These are phyloP conservation scores for Dermochelys coriacea DNA, from an alignment of 2,797 vertebrate genomes.

Conservation along the genomic window DNA sequence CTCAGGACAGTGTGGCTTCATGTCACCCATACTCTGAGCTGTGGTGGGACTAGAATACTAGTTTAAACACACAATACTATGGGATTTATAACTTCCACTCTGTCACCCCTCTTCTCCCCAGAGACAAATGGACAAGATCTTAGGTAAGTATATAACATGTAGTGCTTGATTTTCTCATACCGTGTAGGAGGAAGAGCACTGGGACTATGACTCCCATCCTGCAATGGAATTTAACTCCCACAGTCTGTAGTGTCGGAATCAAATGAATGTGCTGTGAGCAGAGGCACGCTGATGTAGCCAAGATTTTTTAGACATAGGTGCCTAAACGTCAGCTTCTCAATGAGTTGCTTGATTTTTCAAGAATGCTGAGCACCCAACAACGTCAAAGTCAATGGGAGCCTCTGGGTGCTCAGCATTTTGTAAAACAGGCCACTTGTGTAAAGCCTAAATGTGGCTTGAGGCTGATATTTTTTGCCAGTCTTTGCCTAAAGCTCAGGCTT, in stretches of 20 bases:
- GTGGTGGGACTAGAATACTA: background rate
- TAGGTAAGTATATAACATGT: fast-evolving
- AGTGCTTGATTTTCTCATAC: fast-evolving
- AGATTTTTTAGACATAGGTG: background rate
- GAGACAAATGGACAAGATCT: fast-evolving
- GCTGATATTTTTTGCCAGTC: background rate
- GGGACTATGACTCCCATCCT: fast-evolving
- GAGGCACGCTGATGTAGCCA: background rate
- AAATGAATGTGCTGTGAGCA: fast-evolving
- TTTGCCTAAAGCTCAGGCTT: background rate
- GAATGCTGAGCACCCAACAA: background rate
- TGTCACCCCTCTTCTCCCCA: background rate
- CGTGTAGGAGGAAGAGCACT: background rate
- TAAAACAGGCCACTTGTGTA: background rate
- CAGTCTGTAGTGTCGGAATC: background rate
- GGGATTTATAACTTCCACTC: background rate
- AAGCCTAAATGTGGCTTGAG: background rate
- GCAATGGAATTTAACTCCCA: fast-evolving
- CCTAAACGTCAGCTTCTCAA: too few relatives aligned
- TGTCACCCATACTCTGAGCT: background rate
- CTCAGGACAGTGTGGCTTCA: too few relatives aligned
- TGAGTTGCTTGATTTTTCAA: background rate
- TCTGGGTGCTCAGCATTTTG: background rate
- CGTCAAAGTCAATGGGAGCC: background rate
- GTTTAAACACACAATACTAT: background rate